Percentiles rank a stretch among this genome's conserved stretches.
phyloP scores from a whole-genome alignment of 2,797 vertebrate species.

The Coregonus suidteri region DNA sequence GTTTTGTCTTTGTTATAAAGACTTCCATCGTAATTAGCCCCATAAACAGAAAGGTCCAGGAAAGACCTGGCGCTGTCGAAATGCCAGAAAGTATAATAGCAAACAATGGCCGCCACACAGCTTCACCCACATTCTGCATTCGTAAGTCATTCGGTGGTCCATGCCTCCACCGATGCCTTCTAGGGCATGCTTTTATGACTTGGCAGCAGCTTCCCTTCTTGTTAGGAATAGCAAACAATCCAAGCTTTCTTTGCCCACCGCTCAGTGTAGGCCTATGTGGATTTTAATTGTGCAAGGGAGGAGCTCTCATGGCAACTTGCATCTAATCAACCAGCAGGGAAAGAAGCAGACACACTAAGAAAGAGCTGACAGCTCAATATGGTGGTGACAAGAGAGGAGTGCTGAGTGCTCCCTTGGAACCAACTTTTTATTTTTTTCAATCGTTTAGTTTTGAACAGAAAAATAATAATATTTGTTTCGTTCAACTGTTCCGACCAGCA shows the following conservation, averaged over 20 bases:
- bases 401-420: too few species aligned
- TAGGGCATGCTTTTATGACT: neutral
- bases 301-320: neutral
- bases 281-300: neutral
- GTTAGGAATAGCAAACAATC: neutral
- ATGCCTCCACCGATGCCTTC: neutral
- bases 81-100: neutral
- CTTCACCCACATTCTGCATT: neutral
- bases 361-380: neutral
- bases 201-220: neutral
- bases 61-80: neutral
- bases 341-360: neutral
- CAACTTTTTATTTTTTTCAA: too few species aligned
- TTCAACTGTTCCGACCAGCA: too few species aligned
- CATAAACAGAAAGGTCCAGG: neutral
- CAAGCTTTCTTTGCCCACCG: neutral
- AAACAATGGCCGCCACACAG: neutral
- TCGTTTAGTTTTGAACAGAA: too few species aligned
- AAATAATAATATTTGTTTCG: too few species aligned
- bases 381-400: neutral
- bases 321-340: neutral
- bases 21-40: neutral
- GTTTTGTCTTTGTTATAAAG: neutral
- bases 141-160: neutral
- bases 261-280: neutral